Conservation (phyloP, 2,113 vertebrate species). For the Alaudala cheleensis region DNA sequence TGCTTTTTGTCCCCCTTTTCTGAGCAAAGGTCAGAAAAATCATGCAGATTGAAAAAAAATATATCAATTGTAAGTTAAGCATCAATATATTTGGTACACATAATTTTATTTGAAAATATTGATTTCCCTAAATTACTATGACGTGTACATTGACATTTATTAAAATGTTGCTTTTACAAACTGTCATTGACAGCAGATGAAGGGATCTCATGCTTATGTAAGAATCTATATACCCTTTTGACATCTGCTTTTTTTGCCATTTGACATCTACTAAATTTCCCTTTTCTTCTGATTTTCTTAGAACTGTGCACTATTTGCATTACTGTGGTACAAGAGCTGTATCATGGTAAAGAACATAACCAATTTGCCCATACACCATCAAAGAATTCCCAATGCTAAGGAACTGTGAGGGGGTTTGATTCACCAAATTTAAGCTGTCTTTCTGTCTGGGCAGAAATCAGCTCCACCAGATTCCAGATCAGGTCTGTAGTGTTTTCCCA, state of each 20-base stretch:
- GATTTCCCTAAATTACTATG: neutral
- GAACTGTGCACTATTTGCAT: neutral
- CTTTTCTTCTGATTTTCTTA: slow-evolving; percentile 28
- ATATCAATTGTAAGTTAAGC: neutral
- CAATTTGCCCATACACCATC: neutral
- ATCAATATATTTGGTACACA: neutral
- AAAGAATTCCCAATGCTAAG: slow-evolving; percentile 1
- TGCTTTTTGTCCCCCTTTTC: neutral
- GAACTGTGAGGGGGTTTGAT: neutral
- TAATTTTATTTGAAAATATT: neutral
- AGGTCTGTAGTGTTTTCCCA: neutral
- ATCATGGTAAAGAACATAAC: neutral
- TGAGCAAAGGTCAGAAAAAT: neutral
- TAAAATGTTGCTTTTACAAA: neutral
- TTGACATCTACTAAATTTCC: neutral
- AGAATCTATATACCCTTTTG: neutral
- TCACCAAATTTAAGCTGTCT: slow-evolving; percentile 34
- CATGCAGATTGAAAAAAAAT: neutral
- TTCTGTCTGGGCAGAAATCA: neutral
- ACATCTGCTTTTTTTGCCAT: neutral
- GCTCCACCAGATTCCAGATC: slow-evolving; percentile 20
- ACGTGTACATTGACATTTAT: neutral
- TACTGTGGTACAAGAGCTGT: neutral
- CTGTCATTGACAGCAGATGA: neutral
- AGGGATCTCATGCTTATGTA: neutral